Evolutionary conservation across 1,140 invertebrate genomes (phyloP).

Genomic region (Chionoecetes opilio): DNA sequence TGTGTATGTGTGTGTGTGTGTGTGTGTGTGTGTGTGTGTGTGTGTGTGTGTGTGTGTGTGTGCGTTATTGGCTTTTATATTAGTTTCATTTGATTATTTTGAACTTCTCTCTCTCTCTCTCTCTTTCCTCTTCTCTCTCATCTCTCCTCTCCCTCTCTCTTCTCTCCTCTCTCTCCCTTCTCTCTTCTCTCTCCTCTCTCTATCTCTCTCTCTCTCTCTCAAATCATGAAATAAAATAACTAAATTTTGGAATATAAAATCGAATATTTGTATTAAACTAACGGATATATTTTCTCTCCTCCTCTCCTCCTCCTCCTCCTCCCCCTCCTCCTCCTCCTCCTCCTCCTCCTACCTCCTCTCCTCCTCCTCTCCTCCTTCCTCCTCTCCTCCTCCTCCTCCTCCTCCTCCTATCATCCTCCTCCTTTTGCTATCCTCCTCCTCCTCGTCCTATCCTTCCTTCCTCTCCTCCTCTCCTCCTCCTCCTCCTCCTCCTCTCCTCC

Average conservation of each 20-base stretch:
- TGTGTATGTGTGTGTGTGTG: neutral
- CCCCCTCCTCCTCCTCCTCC: neutral
- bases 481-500: neutral
- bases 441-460: neutral
- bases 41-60: neutral
- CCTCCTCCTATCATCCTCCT: neutral
- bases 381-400: neutral
- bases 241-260: too few species aligned
- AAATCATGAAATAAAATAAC: too few species aligned
- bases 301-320: neutral
- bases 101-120: neutral
- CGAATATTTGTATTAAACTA: too few species aligned
- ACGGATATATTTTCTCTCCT: neutral
- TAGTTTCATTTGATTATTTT: too few species aligned
- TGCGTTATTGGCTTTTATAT: neutral
- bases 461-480: neutral
- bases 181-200: neutral
- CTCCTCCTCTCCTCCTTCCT: neutral
- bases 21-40: slow-evolving; percentile 34
- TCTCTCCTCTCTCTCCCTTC: neutral
- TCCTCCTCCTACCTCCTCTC: neutral
- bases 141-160: neutral
- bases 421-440: neutral
- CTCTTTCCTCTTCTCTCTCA: neutral
- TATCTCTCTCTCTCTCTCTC: neutral